phyloP scores from a whole-genome alignment of 2,113 vertebrate genomes.

The Anarhynchus alexandrinus region DNA sequence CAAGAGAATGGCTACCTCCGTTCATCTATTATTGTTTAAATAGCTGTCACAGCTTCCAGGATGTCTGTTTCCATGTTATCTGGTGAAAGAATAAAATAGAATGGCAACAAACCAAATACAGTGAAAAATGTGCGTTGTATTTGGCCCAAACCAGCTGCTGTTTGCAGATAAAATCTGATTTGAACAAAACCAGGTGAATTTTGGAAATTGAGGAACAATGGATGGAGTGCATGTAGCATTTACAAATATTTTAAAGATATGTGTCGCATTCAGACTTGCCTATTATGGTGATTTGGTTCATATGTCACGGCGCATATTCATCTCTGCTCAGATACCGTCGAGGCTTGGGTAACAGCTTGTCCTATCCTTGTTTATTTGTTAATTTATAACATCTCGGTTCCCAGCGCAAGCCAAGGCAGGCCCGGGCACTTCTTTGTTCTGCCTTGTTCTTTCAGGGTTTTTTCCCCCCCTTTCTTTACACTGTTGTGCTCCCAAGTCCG shows the following conservation, averaged over 20 bases:
- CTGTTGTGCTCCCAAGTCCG: neutral
- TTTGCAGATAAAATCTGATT: constrained; percentile 46
- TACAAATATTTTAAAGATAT: neutral
- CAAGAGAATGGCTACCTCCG: constrained; percentile 10
- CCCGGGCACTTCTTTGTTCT: neutral
- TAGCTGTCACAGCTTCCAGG: constrained; percentile 45
- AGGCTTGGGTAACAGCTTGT: constrained; percentile 4
- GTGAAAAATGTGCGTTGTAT: constrained; percentile 32
- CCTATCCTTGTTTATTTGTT: constrained; percentile 23
- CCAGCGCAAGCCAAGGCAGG: neutral
- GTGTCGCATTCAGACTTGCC: neutral
- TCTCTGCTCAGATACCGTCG: neutral
- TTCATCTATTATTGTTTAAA: constrained; percentile 53
- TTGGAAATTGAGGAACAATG: neutral
- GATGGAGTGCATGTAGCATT: neutral
- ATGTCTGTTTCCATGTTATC: constrained; percentile 49
- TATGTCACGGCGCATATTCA: neutral
- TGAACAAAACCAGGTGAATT: constrained; percentile 29
- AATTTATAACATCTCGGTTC: constrained; percentile 26
- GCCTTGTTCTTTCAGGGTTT: neutral
- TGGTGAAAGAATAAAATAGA: constrained; percentile 34
- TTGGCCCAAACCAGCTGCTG: constrained; percentile 32
- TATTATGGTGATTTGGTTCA: constrained; percentile 12
- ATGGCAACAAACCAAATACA: constrained; percentile 43
- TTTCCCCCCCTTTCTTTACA: neutral